These are phyloP conservation scores for Eupithecia insigniata DNA, from an alignment of 2,888 invertebrate species.

Conservation along the genomic window DNA sequence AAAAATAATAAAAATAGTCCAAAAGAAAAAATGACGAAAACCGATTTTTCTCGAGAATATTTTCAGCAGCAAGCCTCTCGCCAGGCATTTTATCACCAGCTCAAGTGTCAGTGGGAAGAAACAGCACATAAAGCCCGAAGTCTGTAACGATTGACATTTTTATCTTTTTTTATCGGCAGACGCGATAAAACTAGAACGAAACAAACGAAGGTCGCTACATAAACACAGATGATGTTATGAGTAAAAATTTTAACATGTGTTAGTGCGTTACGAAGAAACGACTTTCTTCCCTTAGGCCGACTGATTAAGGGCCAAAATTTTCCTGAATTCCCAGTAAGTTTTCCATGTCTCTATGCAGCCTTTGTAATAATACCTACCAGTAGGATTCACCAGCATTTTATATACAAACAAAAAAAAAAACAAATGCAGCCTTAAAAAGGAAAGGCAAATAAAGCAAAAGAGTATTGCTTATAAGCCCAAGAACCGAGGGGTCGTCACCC, in stretches of 20 bases:
- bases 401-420: no score
- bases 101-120: conserved; percentile 29
- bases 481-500: no score
- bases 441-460: no score
- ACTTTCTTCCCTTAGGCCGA: background rate
- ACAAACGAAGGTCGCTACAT: conserved; percentile 39
- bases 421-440: no score
- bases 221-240: conserved; percentile 21
- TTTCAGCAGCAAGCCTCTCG: background rate
- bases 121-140: conserved; percentile 28
- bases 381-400: background rate
- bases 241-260: background rate
- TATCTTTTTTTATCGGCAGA: conserved; percentile 29
- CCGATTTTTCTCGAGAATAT: background rate
- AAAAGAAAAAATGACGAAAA: background rate
- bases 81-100: conserved; percentile 26
- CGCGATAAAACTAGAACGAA: conserved; percentile 36
- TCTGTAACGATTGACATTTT: conserved; percentile 31
- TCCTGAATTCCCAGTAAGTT: background rate
- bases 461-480: no score
- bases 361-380: background rate
- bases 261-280: background rate
- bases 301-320: background rate
- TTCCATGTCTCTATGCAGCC: background rate
- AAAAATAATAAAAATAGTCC: background rate